Conservation (phyloP, 92 coral and sea anemone species). For the Heteractis magnifica region DNA sequence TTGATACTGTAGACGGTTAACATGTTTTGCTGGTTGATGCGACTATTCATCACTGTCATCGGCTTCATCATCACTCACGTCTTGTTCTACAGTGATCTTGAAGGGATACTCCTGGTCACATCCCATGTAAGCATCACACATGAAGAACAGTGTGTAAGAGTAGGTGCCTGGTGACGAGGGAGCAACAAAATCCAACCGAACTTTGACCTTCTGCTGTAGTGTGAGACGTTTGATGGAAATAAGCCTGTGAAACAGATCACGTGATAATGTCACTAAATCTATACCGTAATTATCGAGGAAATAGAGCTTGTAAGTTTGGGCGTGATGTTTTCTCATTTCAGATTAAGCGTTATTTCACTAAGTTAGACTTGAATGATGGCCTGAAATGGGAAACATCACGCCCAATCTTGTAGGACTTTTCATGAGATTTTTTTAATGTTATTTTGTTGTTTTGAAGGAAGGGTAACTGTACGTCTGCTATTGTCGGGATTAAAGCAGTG, state of each 20-base stretch:
- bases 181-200: constrained; percentile 93
- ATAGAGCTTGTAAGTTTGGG: too few species aligned
- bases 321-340: too few species aligned
- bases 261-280: not conserved
- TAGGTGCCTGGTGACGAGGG: constrained; percentile 86
- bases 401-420: too few species aligned
- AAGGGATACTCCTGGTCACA: constrained; percentile 98
- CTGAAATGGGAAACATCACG: not conserved
- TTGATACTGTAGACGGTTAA: too few species aligned
- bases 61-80: constrained; percentile 81
- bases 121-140: constrained; percentile 99
- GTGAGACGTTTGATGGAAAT: constrained; percentile 98
- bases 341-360: too few species aligned
- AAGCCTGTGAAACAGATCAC: constrained; percentile 40
- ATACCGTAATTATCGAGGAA: too few species aligned
- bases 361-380: too few species aligned
- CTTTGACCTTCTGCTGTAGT: constrained; percentile 95
- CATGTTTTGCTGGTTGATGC: not conserved
- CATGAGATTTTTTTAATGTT: too few species aligned
- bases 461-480: too few species aligned
- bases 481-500: too few species aligned
- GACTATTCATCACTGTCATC: constrained; percentile 67
- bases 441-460: too few species aligned
- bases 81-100: constrained; percentile 84
- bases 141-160: constrained; percentile 88